These are phyloP conservation scores for Dermochelys coriacea DNA, from an alignment of 2,797 vertebrate species.

Conservation along the genomic window DNA sequence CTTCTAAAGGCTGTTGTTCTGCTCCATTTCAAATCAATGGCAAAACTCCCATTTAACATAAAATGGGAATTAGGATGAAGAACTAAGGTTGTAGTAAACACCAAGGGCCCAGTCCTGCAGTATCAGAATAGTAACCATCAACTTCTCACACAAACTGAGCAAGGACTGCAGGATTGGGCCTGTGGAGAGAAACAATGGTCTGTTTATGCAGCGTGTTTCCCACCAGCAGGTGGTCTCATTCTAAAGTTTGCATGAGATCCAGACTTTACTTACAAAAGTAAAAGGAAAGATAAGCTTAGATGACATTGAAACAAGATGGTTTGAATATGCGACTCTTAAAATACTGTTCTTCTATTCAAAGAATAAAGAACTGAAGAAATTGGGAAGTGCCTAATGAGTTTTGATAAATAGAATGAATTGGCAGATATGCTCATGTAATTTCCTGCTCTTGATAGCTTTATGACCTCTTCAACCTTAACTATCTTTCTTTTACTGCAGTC, in stretches of 20 bases:
- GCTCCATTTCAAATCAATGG: background rate
- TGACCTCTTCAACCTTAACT: slow-evolving; percentile 31
- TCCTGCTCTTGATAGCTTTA: slow-evolving; percentile 69
- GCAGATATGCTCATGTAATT: slow-evolving; percentile 57
- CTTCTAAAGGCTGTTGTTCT: background rate
- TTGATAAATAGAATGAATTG: slow-evolving; percentile 26
- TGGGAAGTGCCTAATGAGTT: slow-evolving; percentile 41
- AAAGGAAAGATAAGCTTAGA: slow-evolving; percentile 37
- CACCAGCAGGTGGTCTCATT: slow-evolving; percentile 40
- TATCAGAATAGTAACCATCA: background rate
- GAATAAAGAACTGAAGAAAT: slow-evolving; percentile 31
- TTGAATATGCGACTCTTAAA: slow-evolving; percentile 29
- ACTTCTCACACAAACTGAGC: background rate
- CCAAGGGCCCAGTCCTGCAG: background rate
- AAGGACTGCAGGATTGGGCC: background rate
- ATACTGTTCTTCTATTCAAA: slow-evolving; percentile 4
- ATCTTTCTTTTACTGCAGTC: slow-evolving; percentile 48
- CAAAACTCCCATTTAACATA: background rate
- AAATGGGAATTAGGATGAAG: background rate
- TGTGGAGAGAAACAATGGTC: background rate
- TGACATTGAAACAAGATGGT: slow-evolving; percentile 20
- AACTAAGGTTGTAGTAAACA: background rate
- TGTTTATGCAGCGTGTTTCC: background rate
- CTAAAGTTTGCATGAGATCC: slow-evolving; percentile 1
- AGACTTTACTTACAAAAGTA: slow-evolving; percentile 9